A percentile compares a stretch with the other conserved stretches of the same genome.
These are phyloP conservation scores for Patagioenas fasciata DNA, from an alignment of 2,113 vertebrate genomes.

Conservation along the genomic window DNA sequence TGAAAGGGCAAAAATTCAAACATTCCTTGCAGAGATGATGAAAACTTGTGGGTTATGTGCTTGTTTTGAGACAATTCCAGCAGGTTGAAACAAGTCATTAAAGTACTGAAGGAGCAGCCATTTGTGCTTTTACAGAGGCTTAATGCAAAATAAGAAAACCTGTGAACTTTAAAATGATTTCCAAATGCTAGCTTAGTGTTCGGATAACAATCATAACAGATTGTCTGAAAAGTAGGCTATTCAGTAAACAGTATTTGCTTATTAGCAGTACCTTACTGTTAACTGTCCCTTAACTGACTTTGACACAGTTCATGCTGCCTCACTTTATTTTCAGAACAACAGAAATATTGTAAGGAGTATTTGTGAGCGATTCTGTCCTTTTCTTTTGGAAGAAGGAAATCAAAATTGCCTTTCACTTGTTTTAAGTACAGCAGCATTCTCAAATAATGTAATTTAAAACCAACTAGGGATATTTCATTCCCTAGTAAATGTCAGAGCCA, in stretches of 20 bases:
- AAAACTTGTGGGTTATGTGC: background rate
- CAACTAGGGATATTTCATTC: slow-evolving; percentile 29
- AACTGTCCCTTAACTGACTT: background rate
- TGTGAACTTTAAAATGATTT: background rate
- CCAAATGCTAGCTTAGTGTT: background rate
- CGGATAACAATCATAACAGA: background rate
- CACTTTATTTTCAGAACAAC: background rate
- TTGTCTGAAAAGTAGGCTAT: background rate
- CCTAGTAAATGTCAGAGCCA: slow-evolving; percentile 44
- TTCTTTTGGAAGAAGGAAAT: slow-evolving; percentile 29
- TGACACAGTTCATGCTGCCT: background rate
- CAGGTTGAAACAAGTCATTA: background rate
- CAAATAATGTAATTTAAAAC: slow-evolving; percentile 39
- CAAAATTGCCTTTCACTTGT: slow-evolving; percentile 23
- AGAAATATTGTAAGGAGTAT: background rate
- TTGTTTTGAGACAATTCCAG: background rate
- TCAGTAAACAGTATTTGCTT: background rate
- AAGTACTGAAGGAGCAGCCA: background rate
- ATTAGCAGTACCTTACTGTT: background rate
- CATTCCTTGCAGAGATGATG: background rate
- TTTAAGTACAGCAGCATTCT: slow-evolving; percentile 2
- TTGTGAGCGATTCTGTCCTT: background rate
- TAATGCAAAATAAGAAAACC: background rate
- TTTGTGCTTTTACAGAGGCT: background rate
- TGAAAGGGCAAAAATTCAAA: slow-evolving; percentile 14